phyloP scores from a whole-genome alignment of 2,797 vertebrate genomes.

The Galago senegalensis region DNA sequence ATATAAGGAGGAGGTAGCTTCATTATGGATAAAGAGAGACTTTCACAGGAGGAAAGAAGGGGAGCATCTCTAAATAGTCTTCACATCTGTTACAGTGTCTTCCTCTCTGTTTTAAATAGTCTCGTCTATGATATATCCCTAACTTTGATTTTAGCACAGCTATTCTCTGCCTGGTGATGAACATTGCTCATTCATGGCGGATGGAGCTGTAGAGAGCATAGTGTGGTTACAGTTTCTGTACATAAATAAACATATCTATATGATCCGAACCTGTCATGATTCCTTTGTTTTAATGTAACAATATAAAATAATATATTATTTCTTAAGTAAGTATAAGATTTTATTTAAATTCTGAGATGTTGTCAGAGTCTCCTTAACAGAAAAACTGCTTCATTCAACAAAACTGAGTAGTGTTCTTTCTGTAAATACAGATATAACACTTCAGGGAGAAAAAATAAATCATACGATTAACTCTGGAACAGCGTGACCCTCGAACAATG shows the following conservation, averaged over 20 bases:
- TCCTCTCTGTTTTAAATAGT: neutral
- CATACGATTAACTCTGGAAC: slow-evolving; percentile 65
- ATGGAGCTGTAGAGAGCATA: neutral
- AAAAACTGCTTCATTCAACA: neutral
- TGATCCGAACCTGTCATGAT: slow-evolving; percentile 6
- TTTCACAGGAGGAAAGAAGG: neutral
- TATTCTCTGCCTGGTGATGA: neutral
- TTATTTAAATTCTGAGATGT: slow-evolving; percentile 21
- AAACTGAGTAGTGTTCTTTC: slow-evolving; percentile 54
- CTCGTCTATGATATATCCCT: neutral
- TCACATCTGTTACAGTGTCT: neutral
- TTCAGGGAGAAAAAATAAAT: slow-evolving; percentile 73
- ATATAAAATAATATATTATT: neutral
- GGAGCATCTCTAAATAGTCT: neutral
- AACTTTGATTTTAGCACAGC: neutral
- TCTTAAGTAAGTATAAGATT: slow-evolving; percentile 23
- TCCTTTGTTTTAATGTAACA: slow-evolving; percentile 44
- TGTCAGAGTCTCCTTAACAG: slow-evolving; percentile 56
- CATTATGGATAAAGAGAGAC: neutral
- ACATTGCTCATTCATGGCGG: neutral
- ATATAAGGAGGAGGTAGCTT: neutral
- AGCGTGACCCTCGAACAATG: slow-evolving; percentile 74
- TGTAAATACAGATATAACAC: slow-evolving; percentile 65
- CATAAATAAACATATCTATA: neutral
- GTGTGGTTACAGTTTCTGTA: neutral